Evolutionary conservation across 2,113 vertebrate genomes (phyloP).

Genomic region (Hypocryptadius cinnamomeus): DNA sequence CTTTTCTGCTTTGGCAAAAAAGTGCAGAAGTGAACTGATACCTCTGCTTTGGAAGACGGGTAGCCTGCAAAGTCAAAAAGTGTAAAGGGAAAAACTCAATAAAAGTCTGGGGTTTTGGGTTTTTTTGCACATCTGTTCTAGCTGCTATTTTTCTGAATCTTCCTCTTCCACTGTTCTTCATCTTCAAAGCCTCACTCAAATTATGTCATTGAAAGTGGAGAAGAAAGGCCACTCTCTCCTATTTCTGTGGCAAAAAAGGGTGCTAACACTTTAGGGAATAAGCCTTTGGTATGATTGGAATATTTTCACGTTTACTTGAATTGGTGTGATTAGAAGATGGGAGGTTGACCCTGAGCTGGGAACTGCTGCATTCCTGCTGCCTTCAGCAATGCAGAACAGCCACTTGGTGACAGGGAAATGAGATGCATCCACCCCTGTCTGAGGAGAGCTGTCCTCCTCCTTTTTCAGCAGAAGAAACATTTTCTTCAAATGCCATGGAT

Average conservation of each 20-base stretch:
- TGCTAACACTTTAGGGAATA: background rate
- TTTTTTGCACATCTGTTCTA: background rate
- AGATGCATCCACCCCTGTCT: background rate
- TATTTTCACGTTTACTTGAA: conserved; percentile 11
- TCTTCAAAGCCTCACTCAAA: background rate
- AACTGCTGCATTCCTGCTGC: background rate
- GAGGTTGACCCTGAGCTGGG: background rate
- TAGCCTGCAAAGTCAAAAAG: background rate
- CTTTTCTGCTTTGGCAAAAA: conserved; percentile 5
- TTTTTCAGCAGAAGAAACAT: background rate
- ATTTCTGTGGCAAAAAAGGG: background rate
- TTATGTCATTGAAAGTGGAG: background rate
- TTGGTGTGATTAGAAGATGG: background rate
- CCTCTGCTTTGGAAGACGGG: background rate
- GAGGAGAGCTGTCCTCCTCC: background rate
- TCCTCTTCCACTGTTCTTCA: background rate
- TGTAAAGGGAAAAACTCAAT: background rate
- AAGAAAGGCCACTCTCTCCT: background rate
- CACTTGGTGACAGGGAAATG: background rate
- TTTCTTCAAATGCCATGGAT: background rate
- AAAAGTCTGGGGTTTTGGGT: rapidly evolving
- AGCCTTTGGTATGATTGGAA: background rate
- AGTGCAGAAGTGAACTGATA: background rate
- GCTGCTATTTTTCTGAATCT: background rate
- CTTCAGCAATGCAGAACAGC: background rate